Percentiles rank a stretch among this genome's conserved stretches.
phyloP scores from a whole-genome alignment of 2,888 invertebrate genomes.

The Tineola bisselliella region DNA sequence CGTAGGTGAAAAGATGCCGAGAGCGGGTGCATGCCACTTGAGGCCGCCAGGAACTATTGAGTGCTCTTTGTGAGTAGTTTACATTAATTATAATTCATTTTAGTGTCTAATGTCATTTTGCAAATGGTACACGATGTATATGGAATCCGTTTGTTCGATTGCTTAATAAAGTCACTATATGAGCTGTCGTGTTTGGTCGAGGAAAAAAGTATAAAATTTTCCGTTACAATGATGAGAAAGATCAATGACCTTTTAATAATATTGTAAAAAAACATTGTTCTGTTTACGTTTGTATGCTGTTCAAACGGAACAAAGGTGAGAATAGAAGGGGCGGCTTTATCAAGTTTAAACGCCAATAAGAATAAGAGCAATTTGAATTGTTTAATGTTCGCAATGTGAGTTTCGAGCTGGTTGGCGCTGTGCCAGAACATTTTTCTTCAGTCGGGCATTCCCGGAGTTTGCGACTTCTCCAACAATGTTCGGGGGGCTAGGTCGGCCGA shows the following conservation, averaged over 20 bases:
- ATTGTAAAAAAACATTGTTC: no score
- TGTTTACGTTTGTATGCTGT: no score
- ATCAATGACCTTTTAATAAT: no score
- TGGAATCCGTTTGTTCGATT: no score
- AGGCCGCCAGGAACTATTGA: not conserved
- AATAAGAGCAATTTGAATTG: no score
- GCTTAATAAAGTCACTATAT: no score
- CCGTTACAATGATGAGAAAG: no score
- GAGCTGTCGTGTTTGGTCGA: no score
- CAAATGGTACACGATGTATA: no score
- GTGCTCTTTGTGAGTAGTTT: not conserved
- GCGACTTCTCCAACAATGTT: not conserved
- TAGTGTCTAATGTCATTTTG: no score
- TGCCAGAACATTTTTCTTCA: not conserved
- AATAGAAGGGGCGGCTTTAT: not conserved
- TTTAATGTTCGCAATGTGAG: not conserved
- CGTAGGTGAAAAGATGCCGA: slow-evolving; percentile 13
- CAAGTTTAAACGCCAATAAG: not conserved
- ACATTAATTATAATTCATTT: no score
- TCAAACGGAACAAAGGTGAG: not conserved
- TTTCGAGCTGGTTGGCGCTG: not conserved
- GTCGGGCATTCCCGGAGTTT: not conserved
- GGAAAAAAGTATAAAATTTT: no score
- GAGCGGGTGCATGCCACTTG: not conserved
- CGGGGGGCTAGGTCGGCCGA: not conserved